Conservation (phyloP, 1,140 invertebrate species). For the Andrena cerasifolii region DNA sequence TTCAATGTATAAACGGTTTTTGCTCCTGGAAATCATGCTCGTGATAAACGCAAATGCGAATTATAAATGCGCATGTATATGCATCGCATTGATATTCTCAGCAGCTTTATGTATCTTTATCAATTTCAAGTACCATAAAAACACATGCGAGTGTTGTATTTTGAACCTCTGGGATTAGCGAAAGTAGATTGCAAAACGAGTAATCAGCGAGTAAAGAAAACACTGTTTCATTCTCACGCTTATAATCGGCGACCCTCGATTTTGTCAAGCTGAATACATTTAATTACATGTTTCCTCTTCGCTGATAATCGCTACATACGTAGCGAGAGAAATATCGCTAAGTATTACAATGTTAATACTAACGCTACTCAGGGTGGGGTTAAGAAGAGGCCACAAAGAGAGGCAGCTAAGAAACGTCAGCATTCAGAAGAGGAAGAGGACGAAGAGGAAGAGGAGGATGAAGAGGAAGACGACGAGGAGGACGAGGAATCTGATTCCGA, state of each 20-base stretch:
- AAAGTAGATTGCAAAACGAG: too few relatives aligned
- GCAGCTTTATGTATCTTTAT: background rate
- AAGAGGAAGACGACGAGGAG: slow-evolving; percentile 79
- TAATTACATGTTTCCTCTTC: too few relatives aligned
- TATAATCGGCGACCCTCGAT: too few relatives aligned
- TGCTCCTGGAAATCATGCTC: background rate
- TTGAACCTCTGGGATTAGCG: too few relatives aligned
- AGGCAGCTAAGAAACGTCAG: slow-evolving; percentile 77
- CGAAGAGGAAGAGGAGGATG: slow-evolving; percentile 79
- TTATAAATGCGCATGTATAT: too few relatives aligned
- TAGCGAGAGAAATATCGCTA: too few relatives aligned
- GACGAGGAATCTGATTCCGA: slow-evolving; percentile 78
- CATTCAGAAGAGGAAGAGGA: slow-evolving; percentile 80
- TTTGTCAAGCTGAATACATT: too few relatives aligned
- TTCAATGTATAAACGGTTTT: too few relatives aligned
- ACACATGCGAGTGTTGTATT: too few relatives aligned
- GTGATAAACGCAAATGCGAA: background rate
- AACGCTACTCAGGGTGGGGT: slow-evolving; percentile 62
- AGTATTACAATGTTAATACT: background rate
- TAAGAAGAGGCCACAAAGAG: slow-evolving; percentile 78
- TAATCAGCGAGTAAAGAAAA: too few relatives aligned
- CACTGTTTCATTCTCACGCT: too few relatives aligned
- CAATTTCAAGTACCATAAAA: background rate
- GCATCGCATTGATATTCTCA: background rate
- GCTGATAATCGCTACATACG: too few relatives aligned